A percentile compares a stretch with the other conserved stretches of the same genome.
phyloP scores from a whole-genome alignment of 2,113 vertebrate genomes.

The Gobiocypris rarus region DNA sequence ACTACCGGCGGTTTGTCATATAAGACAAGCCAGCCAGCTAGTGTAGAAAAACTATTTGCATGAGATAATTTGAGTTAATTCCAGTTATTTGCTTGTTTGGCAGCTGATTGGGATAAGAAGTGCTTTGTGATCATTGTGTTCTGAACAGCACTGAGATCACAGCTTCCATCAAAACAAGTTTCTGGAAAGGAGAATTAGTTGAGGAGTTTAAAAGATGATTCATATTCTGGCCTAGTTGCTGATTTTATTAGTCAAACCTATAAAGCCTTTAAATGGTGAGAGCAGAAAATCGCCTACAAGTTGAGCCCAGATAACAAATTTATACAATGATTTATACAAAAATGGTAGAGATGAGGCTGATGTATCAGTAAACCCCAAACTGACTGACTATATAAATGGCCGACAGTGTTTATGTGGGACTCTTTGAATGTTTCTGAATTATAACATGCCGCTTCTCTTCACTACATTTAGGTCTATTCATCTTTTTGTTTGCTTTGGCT shows the following conservation, averaged over 20 bases:
- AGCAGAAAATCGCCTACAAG: conserved; percentile 7
- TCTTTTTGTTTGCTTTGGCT: conserved; percentile 72
- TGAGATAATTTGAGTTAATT: conserved; percentile 44
- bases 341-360: not conserved
- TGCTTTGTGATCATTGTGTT: conserved; percentile 47
- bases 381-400: conserved; percentile 55
- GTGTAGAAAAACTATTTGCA: conserved; percentile 24
- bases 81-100: conserved; percentile 54
- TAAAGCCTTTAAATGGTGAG: conserved; percentile 39
- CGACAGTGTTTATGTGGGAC: conserved; percentile 68
- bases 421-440: conserved; percentile 73
- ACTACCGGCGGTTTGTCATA: conserved; percentile 7
- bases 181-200: conserved; percentile 49
- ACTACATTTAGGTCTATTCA: conserved; percentile 70
- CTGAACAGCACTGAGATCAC: conserved; percentile 44
- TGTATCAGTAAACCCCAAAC: not conserved
- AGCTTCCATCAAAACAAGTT: conserved; percentile 43
- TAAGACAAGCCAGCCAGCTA: conserved; percentile 26
- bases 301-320: conserved; percentile 16
- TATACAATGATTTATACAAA: conserved; percentile 34
- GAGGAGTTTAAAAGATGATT: conserved; percentile 24
- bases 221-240: conserved; percentile 27
- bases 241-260: conserved; percentile 43
- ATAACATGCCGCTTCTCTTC: conserved; percentile 65
- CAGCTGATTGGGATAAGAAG: conserved; percentile 46